A percentile compares a stretch with the other conserved stretches of the same genome.
phyloP scores from a whole-genome alignment of 2,888 invertebrate genomes.

The Tanytarsus gracilentus region DNA sequence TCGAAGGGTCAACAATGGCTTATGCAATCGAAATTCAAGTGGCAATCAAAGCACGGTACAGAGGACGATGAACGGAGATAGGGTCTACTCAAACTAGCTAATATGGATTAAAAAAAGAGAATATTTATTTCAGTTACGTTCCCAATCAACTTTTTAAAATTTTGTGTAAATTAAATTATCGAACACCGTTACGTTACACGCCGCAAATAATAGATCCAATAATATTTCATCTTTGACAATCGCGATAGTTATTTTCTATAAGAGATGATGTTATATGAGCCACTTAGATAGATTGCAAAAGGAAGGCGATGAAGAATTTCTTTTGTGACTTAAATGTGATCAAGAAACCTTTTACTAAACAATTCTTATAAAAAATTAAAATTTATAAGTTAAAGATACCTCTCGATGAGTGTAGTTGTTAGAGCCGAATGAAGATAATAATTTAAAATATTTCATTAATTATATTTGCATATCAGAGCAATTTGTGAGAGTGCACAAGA shows the following conservation, averaged over 20 bases:
- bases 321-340: background rate
- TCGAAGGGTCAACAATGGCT: constrained; percentile 79
- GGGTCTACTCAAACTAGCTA: constrained; percentile 18
- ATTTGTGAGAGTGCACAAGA: no score
- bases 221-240: constrained; percentile 11
- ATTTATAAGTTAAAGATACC: background rate
- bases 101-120: constrained; percentile 15
- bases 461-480: constrained; percentile 11
- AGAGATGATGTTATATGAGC: no score
- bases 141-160: no score
- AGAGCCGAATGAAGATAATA: background rate
- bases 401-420: background rate
- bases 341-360: background rate
- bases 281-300: constrained; percentile 8
- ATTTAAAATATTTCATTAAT: background rate
- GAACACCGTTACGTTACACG: no score
- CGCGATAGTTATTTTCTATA: constrained; percentile 7
- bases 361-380: background rate
- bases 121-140: constrained; percentile 2
- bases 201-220: no score
- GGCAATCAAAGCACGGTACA: constrained; percentile 61
- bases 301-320: background rate
- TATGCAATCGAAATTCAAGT: constrained; percentile 88
- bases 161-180: no score
- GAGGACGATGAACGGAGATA: constrained; percentile 26